These are phyloP conservation scores for Sinocyclocheilus grahami DNA, from an alignment of 2,113 vertebrate species.

Conservation along the genomic window DNA sequence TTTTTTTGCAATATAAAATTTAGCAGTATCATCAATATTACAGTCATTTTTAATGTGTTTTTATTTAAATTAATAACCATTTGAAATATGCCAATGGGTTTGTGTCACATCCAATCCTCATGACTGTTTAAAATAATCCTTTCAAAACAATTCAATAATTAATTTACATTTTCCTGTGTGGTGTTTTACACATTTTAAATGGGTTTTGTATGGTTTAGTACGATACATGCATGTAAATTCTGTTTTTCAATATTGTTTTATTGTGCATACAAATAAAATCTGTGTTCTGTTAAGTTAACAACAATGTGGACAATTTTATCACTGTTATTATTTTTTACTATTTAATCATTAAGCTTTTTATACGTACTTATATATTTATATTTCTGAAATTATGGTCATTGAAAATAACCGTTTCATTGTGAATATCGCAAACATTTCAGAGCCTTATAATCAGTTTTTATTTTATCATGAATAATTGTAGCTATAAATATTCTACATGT, in stretches of 20 bases:
- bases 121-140: no score
- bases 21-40: not conserved
- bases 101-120: not conserved
- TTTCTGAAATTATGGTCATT: not conserved
- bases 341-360: not conserved
- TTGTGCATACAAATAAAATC: not conserved
- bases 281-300: not conserved
- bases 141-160: no score
- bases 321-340: not conserved
- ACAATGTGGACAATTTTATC: not conserved
- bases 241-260: not conserved
- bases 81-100: not conserved
- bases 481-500: not conserved
- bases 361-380: not conserved
- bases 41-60: not conserved
- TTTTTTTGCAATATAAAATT: not conserved
- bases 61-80: not conserved
- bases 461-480: not conserved
- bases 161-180: not conserved
- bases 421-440: not conserved
- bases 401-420: not conserved
- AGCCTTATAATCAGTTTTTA: not conserved
- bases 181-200: not conserved
- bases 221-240: not conserved
- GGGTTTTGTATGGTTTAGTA: not conserved